phyloP scores from a whole-genome alignment of 2,797 vertebrate genomes.

The Manis crassicaudata region DNA sequence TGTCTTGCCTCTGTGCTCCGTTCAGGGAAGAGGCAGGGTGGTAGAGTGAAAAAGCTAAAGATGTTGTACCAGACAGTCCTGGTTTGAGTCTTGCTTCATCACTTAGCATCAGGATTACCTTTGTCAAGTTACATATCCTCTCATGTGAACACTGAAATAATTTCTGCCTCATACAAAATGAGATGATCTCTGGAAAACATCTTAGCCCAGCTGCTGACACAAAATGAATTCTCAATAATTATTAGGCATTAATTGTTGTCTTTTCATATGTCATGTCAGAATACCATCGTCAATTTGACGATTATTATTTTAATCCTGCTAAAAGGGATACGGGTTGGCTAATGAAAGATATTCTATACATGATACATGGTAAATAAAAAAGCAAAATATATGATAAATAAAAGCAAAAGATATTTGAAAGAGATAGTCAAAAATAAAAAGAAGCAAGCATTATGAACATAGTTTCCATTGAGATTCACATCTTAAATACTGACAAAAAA shows the following conservation, averaged over 20 bases:
- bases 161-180: not conserved
- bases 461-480: not conserved
- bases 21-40: not conserved
- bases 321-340: not conserved
- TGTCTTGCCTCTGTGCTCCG: not conserved
- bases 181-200: not conserved
- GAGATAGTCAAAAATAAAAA: not conserved
- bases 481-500: slow-evolving; percentile 33
- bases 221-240: slow-evolving; percentile 26
- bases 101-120: not conserved
- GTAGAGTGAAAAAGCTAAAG: not conserved
- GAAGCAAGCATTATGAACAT: not conserved
- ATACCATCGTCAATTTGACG: not conserved
- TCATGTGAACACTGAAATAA: not conserved
- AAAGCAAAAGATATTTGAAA: slow-evolving; percentile 13
- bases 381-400: not conserved
- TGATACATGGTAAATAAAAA: not conserved
- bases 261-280: slow-evolving; percentile 31
- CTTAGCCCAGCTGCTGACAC: not conserved
- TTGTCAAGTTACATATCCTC: not conserved
- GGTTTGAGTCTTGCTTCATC: not conserved
- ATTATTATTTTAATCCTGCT: not conserved
- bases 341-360: not conserved
- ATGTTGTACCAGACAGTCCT: not conserved
- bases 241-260: slow-evolving; percentile 7